Percentiles rank a stretch among this genome's conserved stretches.
phyloP scores from a whole-genome alignment of 2,113 vertebrate genomes.

The Desmodus rotundus region DNA sequence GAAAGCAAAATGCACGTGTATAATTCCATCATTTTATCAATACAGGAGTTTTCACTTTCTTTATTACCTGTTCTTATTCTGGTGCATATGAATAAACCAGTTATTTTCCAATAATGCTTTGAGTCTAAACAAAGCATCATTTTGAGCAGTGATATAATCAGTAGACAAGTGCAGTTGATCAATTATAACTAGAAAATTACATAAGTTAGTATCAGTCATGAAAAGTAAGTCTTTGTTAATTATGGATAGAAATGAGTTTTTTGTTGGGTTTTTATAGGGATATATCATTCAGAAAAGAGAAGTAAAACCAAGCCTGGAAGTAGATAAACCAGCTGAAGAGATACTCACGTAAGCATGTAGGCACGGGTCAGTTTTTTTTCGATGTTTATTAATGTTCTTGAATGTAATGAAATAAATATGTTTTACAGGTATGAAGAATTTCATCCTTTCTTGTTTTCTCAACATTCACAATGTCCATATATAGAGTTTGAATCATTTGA shows the following conservation, averaged over 20 bases:
- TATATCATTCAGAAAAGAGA: conserved; percentile 96
- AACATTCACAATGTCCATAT: conserved; percentile 87
- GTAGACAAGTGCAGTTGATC: background rate
- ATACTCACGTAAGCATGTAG: conserved; percentile 91
- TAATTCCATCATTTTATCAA: background rate
- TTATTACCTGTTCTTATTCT: background rate
- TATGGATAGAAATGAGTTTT: conserved; percentile 31
- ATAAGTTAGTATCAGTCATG: background rate
- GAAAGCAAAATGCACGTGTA: background rate
- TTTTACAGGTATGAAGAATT: conserved; percentile 96
- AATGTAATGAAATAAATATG: conserved; percentile 72
- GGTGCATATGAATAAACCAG: background rate
- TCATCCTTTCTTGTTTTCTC: conserved; percentile 96
- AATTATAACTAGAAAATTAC: background rate
- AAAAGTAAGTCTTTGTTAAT: conserved; percentile 4
- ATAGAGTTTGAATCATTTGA: conserved; percentile 97
- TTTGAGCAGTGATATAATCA: background rate
- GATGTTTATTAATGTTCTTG: conserved; percentile 34
- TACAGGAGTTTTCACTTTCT: background rate
- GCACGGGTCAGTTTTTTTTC: conserved; percentile 9
- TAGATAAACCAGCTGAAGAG: conserved; percentile 88
- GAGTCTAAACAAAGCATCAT: background rate
- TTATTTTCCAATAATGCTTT: background rate
- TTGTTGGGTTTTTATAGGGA: conserved; percentile 82
- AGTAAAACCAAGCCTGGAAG: conserved; percentile 90